Percentiles rank a stretch among this genome's conserved stretches.
Evolutionary conservation across 2,888 invertebrate genomes (phyloP).

Genomic region (Ichneumoninae sp.): DNA sequence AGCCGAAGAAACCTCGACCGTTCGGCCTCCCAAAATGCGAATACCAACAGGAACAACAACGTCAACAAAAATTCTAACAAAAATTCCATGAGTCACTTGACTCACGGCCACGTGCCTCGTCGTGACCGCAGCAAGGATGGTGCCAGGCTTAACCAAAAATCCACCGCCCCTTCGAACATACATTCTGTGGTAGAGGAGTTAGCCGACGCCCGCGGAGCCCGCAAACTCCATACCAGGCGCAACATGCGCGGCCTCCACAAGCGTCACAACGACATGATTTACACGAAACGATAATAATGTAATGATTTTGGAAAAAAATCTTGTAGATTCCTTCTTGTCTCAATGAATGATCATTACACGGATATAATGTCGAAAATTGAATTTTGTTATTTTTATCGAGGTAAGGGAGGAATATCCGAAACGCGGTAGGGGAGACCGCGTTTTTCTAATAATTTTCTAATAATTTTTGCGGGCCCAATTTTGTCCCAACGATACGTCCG

Average conservation of each 20-base stretch:
- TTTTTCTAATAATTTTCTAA: no score
- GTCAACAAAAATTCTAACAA: slow-evolving; percentile 6
- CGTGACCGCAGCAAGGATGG: background rate
- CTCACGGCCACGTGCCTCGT: background rate
- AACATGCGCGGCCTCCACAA: background rate
- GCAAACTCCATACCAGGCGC: background rate
- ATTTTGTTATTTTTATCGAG: background rate
- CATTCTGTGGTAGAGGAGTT: background rate
- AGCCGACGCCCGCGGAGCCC: background rate
- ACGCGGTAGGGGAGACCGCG: no score
- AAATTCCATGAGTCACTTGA: background rate
- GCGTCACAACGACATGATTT: background rate
- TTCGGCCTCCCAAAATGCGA: background rate
- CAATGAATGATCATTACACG: slow-evolving; percentile 21
- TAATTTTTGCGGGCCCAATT: no score
- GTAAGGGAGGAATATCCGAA: background rate
- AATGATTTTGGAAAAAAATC: background rate
- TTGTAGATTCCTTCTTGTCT: slow-evolving; percentile 21
- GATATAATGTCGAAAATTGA: background rate
- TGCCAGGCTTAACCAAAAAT: background rate
- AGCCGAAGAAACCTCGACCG: slow-evolving; percentile 11
- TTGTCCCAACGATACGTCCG: no score
- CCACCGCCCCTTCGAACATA: background rate
- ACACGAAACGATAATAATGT: background rate
- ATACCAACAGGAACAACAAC: slow-evolving; percentile 27